Evolutionary conservation across 2,797 vertebrate genomes (phyloP), one percentile per base, ranked within the genome.

Genomic region (Micropoecilia bifurca): DNA sequence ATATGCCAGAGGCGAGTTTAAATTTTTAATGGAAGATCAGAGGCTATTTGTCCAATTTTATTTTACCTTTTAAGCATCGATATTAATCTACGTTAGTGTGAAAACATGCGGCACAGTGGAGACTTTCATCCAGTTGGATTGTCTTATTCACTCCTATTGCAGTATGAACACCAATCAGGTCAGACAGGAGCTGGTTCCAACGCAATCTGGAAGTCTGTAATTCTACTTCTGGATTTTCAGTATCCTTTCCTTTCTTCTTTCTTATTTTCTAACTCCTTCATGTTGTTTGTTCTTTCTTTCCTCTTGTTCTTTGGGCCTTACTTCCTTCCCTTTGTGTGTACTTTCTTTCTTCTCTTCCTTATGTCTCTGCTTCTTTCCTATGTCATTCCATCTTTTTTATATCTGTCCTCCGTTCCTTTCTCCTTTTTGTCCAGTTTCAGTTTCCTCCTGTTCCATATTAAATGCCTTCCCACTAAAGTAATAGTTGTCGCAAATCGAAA

Each of bases 31-130:
- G 18, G 74, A 43, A 53, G 39, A 82, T 83, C 3, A 0, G 68
- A 41, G 80, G 80, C 20, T 81, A 28, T 90, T 90, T 87, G 83
- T 90, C 80, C 78, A 80, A 76, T 80, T 82, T 81, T 68, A 66
- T 76, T 84, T 88, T 72, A 53, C 71, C 80, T 80, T 61, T 10
- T 53, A 83, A 73, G 55, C 45, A 1, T 81, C 75, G 46, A 75
- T 83, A 71, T 83, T 63, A 30, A 41, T 86, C 79, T 79, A 14
- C 53, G 41, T 76, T 73, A 47, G 68, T 55, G 36, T 84, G 76
- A 76, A 87, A 84, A 81, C 68, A 63, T 5, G 53, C 41, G 36
- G 20, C 3, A 1, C 39, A 0, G 50, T 4, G 30, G 20, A 78
- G 59, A 53, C 80, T 91, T 89, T 87, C 53, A 83, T 85, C 81